These are phyloP conservation scores for Polyploca ridens DNA, from an alignment of 2,888 invertebrate genomes.

Conservation along the genomic window DNA sequence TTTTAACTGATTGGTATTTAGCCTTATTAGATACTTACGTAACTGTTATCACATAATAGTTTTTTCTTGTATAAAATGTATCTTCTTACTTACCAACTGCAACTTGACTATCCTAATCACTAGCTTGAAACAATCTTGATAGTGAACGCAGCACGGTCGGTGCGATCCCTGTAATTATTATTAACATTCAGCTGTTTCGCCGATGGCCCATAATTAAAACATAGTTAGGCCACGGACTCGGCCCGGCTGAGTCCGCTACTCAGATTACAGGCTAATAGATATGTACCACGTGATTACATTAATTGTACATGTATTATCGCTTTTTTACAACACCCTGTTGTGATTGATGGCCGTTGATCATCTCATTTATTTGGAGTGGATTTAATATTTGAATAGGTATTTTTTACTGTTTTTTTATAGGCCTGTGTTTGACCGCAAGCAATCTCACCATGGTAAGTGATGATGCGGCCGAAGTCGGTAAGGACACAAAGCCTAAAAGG, in stretches of 20 bases:
- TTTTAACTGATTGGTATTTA: too few species aligned
- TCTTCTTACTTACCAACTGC: background rate
- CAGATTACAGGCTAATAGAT: conserved; percentile 80
- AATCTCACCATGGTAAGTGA: too few species aligned
- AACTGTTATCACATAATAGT: too few species aligned
- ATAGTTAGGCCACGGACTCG: conserved; percentile 71
- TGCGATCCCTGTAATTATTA: conserved; percentile 71
- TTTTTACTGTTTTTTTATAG: too few species aligned
- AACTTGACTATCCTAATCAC: background rate
- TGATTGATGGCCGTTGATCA: conserved; percentile 54
- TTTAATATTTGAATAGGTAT: background rate
- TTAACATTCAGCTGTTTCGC: conserved; percentile 64
- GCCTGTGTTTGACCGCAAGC: too few species aligned
- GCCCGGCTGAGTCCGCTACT: conserved; percentile 41
- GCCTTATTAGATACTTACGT: too few species aligned
- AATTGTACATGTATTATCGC: conserved; percentile 56
- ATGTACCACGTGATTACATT: conserved; percentile 74
- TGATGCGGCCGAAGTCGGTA: too few species aligned
- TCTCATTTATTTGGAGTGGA: background rate
- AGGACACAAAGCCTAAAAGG: too few species aligned
- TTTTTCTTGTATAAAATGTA: too few species aligned
- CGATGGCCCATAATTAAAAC: conserved; percentile 77
- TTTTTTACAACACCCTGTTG: conserved; percentile 46
- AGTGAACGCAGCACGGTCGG: conserved; percentile 53
- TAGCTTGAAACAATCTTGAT: background rate